Conservation (phyloP, 23 tunicate genomes). For the Phallusia fumigata region DNA sequence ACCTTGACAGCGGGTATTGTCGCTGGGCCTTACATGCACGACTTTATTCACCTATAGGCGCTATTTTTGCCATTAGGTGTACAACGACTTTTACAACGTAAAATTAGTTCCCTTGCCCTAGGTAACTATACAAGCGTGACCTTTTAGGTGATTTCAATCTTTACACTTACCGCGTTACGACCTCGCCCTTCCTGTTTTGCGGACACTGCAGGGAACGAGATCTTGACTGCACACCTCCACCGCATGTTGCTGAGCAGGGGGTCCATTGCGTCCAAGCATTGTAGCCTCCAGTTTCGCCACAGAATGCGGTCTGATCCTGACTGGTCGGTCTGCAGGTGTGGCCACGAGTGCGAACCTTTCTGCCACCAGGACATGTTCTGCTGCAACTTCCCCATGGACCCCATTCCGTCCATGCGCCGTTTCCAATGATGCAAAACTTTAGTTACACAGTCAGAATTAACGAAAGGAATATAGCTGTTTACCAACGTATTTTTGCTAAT, state of each 20-base stretch:
- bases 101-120: too few species aligned
- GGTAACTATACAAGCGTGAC: too few species aligned
- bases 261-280: constrained; percentile 70
- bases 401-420: constrained; percentile 62
- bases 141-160: too few species aligned
- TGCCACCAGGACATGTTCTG: constrained; percentile 79
- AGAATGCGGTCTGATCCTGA: constrained; percentile 46
- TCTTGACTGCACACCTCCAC: constrained; percentile 69
- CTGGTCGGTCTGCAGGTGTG: constrained; percentile 57
- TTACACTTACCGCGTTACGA: not conserved
- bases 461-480: too few species aligned
- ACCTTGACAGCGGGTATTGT: too few species aligned
- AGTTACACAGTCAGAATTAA: too few species aligned
- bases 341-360: constrained; percentile 32
- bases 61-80: too few species aligned
- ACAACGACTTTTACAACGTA: too few species aligned
- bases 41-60: too few species aligned
- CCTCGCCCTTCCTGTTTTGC: not conserved
- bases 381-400: constrained; percentile 54
- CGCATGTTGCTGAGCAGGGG: constrained; percentile 70
- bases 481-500: too few species aligned
- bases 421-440: constrained; percentile 33
- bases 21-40: too few species aligned
- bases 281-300: constrained; percentile 76
- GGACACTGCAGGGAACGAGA: constrained; percentile 60